Conservation (phyloP, 2,113 vertebrate genomes). For the Hemichromis elongatus region DNA sequence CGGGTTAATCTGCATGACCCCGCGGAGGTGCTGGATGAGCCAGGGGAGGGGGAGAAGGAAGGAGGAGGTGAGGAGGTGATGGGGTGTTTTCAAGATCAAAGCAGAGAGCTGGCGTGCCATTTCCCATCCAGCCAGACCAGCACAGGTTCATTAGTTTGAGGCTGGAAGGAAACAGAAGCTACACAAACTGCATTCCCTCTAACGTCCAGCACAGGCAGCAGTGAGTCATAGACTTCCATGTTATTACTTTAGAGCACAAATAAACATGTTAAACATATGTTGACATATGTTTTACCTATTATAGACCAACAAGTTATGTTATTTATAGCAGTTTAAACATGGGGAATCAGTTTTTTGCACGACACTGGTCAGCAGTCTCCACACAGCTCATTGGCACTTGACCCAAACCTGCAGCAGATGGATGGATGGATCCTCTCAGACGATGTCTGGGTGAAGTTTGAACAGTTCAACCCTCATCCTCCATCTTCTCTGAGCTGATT, state of each 20-base stretch:
- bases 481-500: not conserved
- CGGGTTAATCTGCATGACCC: constrained; percentile 50
- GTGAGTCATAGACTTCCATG: not conserved
- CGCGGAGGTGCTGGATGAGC: not conserved
- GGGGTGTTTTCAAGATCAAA: constrained; percentile 36
- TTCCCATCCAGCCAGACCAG: constrained; percentile 30
- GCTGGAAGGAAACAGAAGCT: not conserved
- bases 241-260: not conserved
- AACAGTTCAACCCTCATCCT: not conserved
- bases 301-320: not conserved
- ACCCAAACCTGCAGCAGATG: not conserved
- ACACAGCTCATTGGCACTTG: not conserved
- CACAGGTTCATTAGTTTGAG: not conserved
- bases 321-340: not conserved
- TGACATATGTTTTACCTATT: not conserved
- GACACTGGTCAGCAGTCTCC: not conserved
- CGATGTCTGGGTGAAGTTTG: not conserved
- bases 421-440: not conserved
- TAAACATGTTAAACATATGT: not conserved
- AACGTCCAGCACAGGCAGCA: not conserved
- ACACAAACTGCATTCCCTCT: not conserved
- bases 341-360: not conserved
- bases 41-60: not conserved
- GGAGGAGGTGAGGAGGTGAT: not conserved
- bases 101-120: not conserved